Evolutionary conservation across 2,797 vertebrate genomes (phyloP), one percentile per base, ranked within the genome.

Genomic region (Rhodeus uyekii): DNA sequence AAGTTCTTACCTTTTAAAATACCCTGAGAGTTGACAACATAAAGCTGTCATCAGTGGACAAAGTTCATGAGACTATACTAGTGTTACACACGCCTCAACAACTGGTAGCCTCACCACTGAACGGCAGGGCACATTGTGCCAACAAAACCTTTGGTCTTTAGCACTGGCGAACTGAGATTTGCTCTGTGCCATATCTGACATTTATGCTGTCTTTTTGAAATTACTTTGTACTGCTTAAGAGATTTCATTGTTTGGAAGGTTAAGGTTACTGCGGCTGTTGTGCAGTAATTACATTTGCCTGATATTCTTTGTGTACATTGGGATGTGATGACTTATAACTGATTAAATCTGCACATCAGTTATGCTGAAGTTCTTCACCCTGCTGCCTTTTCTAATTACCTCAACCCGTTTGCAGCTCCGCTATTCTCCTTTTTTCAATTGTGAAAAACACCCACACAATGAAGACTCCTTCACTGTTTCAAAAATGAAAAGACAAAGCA

Each of bases 371-470:
- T 61, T 76, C 74, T 61, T 76, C 74, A 76, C 74, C 74, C 74
- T 76, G 55, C 38, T 60, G 74, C 38, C 55, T 76, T 42, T 42
- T 76, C 55, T 76, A 76, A 76, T 76, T 76, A 60, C 74, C 74
- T 63, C 74, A 63, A 61, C 73, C 55, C 63, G 74, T 61, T 76
- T 76, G 74, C 38, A n/a, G 74, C 38, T 27, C 38, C 38, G 38
- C 74, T 76, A 55, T 32, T 46, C 38, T 76, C 27, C 34, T 24
- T 34, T 78, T 80, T 71, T 22, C 27, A 60, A 34, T 44, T 44
- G 38, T 44, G 38, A 34, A 60, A 38, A 78, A 55, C 48, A 36
- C 64, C 14, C 34, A 78, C 48, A 67, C 67, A 71, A 44, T 38
- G n/a, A 14, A 55, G 36, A 61, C n/a, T 14, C 36, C 24, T 29